Conservation (phyloP, 2,888 invertebrate genomes). For the Patella ulyssiponensis region DNA sequence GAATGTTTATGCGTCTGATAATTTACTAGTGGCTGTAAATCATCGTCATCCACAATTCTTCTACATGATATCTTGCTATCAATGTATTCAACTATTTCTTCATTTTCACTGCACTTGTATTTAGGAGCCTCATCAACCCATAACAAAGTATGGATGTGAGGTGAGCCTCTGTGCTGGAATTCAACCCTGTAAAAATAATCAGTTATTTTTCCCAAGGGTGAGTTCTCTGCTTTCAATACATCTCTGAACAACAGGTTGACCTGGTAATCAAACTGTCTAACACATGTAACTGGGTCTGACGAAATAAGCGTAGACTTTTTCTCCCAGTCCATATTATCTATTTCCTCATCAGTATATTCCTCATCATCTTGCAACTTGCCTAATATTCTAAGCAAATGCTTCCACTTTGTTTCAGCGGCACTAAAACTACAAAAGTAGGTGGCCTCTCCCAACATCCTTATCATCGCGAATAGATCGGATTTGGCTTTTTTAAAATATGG, state of each 20-base stretch:
- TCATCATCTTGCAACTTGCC: too few species aligned
- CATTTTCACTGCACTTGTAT: slow-evolving; percentile 29
- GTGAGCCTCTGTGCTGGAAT: slow-evolving; percentile 53
- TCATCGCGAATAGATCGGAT: too few species aligned
- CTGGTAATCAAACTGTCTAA: slow-evolving; percentile 47
- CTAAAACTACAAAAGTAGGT: slow-evolving; percentile 35
- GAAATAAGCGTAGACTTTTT: slow-evolving; percentile 39
- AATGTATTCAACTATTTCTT: slow-evolving; percentile 31
- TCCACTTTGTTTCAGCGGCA: slow-evolving; percentile 28
- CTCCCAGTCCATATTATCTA: slow-evolving; percentile 31
- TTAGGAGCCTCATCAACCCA: slow-evolving; percentile 43
- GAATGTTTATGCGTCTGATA: slow-evolving; percentile 36
- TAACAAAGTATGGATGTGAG: slow-evolving; percentile 44
- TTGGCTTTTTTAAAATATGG: slow-evolving; percentile 1
- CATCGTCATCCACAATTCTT: slow-evolving; percentile 26
- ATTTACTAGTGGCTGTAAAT: slow-evolving; percentile 21
- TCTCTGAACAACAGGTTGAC: slow-evolving; percentile 37
- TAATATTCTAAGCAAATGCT: too few species aligned
- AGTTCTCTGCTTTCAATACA: slow-evolving; percentile 12
- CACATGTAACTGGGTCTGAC: slow-evolving; percentile 47
- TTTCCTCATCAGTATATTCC: slow-evolving; percentile 25
- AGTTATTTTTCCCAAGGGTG: slow-evolving; percentile 30
- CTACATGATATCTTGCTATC: slow-evolving; percentile 31
- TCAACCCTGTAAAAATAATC: slow-evolving; percentile 34
- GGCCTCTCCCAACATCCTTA: slow-evolving; percentile 41